Evolutionary conservation across 2,113 vertebrate genomes (phyloP), one percentile per base, ranked within the genome.

Genomic region (Delphinus delphis): DNA sequence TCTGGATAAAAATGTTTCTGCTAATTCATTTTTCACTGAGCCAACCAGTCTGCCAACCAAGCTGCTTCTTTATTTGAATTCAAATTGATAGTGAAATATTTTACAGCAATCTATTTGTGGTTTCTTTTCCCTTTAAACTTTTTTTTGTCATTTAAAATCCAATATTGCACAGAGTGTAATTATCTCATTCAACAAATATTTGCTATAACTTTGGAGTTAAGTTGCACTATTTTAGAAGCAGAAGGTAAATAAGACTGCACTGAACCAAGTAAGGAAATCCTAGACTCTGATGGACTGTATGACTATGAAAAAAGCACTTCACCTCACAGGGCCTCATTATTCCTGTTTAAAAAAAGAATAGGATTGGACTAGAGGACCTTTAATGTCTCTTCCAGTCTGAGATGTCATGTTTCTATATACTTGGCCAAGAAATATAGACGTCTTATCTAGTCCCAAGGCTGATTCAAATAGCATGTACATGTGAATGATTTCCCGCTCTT

Each of bases 1-100:
- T 93, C 90, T 92, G 44, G 73, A 92, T 87, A 87, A 95, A 96
- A 97, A 96, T 93, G 55, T 96, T 95, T 95, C 96, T 96, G 87
- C 68, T 87, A 80, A 97, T 95, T 97, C 88, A 93, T 96, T 96
- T 97, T 96, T 95, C 81, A 95, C 58, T n/a, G 77, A 89, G 88
- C 90, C 92, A 96, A 90, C 60, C 76, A 73, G 77, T 88, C 86
- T 97, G 96, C 93, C 96, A 90, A 84, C 41, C 60, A 96, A 90
- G 21, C 60, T 85, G 90, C 65, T 94, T 13, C 90, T 97, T 95
- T 76, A 85, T 91, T 92, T 95, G 71, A 96, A 93, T 97, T 96
- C 76, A 94, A 41, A 91, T 84, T 95, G 79, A 84, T 67, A 82
- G 76, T 67, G 76, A 88, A 92, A 93, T 96, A 88, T 96, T 96